Base-by-base conservation (phyloP, 2,888 invertebrate species). In the Eupithecia subfuscata region DNA sequence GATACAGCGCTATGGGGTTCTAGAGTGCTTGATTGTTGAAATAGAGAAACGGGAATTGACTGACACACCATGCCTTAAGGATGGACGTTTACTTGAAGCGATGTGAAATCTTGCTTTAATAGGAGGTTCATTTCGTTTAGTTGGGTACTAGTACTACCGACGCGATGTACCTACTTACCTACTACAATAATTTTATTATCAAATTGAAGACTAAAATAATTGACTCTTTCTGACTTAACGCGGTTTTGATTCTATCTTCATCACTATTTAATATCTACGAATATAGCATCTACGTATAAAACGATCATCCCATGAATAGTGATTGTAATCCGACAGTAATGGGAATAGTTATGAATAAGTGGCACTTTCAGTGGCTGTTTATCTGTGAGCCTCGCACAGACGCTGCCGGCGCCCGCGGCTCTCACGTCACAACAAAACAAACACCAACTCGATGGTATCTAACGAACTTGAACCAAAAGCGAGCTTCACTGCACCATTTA, bases 401-500 rank as follows among this genome's bases (percentile, higher is more conserved):
- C 81, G 79, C 65, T 81, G 87, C 88, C 90, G 91, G 91, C 89
- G 91, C 91, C 90, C 77, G 88, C 82, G 88, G 90, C 89, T 78
- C 85, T 89, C 90, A 88, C 89, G 87, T 89, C 88, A 87, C 85
- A 86, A 88, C 91, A 91, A 91, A 92, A 91, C 91, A 91, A 91
- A 91, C 87, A 89, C 83, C 85, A 81, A 85, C 80, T 79, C 81
- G 87, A 88, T 88, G 81, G 81, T 87, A 89, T 88, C 83, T 86
- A 85, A 87, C 88, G 89, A 89, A 90, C 91, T 89, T 89, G 89
- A 90, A 89, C 89, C 86, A 84, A 87, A 85, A 87, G 83, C 85
- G 85, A 86, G 83, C 85, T 86, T 85, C 85, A 85, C 84, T 85
- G 85, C 82, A 79, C 88, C 87, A 80, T 87, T 85, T 86, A 87